Evolutionary conservation across 2,888 invertebrate genomes (phyloP).

Genomic region (Clivina fossor): DNA sequence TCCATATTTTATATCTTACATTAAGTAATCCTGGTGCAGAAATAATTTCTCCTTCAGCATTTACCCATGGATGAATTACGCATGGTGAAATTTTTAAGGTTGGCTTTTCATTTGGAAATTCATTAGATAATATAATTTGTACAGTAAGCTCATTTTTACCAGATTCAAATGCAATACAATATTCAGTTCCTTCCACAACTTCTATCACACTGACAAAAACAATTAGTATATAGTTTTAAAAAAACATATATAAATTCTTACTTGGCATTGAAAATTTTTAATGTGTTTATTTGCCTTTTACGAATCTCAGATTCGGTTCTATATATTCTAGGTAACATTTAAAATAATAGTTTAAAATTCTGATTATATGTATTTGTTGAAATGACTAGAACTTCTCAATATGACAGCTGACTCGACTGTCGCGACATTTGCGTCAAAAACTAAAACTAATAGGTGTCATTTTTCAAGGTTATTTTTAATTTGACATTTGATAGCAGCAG

Average conservation of each 20-base stretch:
- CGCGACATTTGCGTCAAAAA: conserved; percentile 7
- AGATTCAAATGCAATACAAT: conserved; percentile 69
- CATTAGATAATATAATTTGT: conserved; percentile 65
- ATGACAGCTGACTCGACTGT: conserved; percentile 26
- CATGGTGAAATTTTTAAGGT: conserved; percentile 66
- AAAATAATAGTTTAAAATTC: conserved; percentile 32
- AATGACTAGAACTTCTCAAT: conserved; percentile 37
- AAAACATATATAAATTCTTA: conserved; percentile 53
- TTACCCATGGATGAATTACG: conserved; percentile 73
- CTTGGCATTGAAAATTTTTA: conserved; percentile 83
- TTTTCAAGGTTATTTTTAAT: not conserved
- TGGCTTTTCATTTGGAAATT: conserved; percentile 78
- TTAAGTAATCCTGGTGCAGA: conserved; percentile 76
- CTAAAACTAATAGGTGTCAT: conserved; percentile 25
- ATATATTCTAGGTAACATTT: conserved; percentile 61
- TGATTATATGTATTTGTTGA: conserved; percentile 9
- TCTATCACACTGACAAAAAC: conserved; percentile 67
- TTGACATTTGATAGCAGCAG: conserved; percentile 16
- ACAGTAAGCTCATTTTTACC: conserved; percentile 67
- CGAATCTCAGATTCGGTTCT: conserved; percentile 61
- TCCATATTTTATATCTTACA: conserved; percentile 51
- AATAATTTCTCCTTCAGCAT: conserved; percentile 67
- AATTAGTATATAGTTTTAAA: too few relatives aligned
- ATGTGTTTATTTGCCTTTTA: conserved; percentile 76
- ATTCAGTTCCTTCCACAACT: conserved; percentile 70